Base-by-base conservation (phyloP, 2,797 vertebrate species). In the Alosa sapidissima region DNA sequence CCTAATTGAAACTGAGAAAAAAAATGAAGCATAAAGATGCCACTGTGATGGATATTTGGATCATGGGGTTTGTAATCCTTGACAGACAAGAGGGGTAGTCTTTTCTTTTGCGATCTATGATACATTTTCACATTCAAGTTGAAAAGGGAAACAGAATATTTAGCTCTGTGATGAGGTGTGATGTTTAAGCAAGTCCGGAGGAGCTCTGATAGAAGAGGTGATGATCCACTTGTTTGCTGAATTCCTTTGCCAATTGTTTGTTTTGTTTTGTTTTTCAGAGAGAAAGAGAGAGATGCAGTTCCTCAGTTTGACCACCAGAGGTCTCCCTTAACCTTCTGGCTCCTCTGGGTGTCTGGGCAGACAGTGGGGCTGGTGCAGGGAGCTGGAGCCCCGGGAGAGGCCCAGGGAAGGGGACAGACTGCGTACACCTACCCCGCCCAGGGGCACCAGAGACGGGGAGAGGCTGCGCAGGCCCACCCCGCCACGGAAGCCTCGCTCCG, bases 401-500 rank as follows among this genome's bases (percentile, higher is more conserved):
- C 96, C 92, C 85, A 96, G 91, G 78, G 96, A 91, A 55, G 96
- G 94, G 0, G 96, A 89, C 90, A 96, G 93, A 88, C 94, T 96
- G 85, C 96, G 96, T 41, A 91, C 90, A 0, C 89, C 84, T 60
- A 94, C 89, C 83, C 96, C 94, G 68, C 94, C 89, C 0, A 97
- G 96, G 87, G 97, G 96, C 93, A 98, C 96, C 72, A 95, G 91
- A 87, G 95, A 92, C 2, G 95, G 95, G 88, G 98, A 98, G 89
- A 98, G 96, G 91, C 96, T 97, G 62, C 96, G 97, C 84, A 94
- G 94, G 81, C 93, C 92, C 89, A 96, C 91, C 88, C 96, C 95
- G 84, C 96, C 92, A 89, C 98, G 98, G 86, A 98, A 97, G 45
- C 93, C 97, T 87, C 98, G 96, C 92, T 99, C 98, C 88, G 97